Conservation (phyloP, 2,113 vertebrate genomes). For the Agelaius tricolor region DNA sequence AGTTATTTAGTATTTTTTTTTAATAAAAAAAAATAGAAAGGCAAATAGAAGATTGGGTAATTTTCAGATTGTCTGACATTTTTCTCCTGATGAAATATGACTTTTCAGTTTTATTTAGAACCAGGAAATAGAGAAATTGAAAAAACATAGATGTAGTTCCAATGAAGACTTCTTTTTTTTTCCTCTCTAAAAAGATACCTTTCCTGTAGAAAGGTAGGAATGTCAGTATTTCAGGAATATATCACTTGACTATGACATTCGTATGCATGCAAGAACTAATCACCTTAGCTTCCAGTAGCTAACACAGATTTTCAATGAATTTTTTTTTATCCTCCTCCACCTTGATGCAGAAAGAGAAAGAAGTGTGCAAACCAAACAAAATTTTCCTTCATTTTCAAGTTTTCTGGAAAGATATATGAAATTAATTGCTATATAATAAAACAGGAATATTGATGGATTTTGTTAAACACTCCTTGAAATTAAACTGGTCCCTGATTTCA, state of each 20-base stretch:
- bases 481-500: not conserved
- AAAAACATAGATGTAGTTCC: not conserved
- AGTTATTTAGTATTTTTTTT: not conserved
- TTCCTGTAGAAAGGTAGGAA: not conserved
- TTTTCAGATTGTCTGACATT: not conserved
- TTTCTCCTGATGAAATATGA: not conserved
- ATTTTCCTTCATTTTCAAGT: not conserved
- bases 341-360: not conserved
- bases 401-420: not conserved
- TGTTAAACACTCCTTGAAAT: not conserved
- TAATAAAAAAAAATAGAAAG: not conserved
- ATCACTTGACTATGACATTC: not conserved
- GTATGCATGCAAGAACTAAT: not conserved
- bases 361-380: not conserved
- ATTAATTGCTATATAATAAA: not conserved
- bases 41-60: not conserved
- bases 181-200: not conserved
- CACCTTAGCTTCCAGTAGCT: not conserved
- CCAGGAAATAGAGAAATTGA: not conserved
- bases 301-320: not conserved
- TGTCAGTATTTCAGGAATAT: not conserved
- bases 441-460: not conserved
- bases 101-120: not conserved
- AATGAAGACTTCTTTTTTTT: not conserved
- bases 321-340: not conserved